These are phyloP conservation scores for Callionymus lyra DNA, from an alignment of 2,113 vertebrate species.

Conservation along the genomic window DNA sequence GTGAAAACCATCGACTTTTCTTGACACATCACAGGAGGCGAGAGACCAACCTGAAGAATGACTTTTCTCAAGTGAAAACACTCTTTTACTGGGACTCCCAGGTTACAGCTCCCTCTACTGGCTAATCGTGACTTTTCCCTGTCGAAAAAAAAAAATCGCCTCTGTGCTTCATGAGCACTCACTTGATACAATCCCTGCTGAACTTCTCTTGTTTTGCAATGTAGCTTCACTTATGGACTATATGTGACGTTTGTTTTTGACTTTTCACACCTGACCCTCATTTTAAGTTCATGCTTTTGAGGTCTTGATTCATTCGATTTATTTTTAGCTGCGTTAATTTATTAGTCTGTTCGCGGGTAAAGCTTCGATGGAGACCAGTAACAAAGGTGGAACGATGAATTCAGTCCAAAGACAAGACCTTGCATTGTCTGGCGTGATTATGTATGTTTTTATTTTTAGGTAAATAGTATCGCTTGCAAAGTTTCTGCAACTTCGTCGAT, in stretches of 20 bases:
- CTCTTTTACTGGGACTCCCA: slow-evolving; percentile 25
- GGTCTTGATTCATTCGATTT: slow-evolving; percentile 6
- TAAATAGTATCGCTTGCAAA: slow-evolving; percentile 31
- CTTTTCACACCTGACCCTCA: not conserved
- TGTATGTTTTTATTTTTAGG: slow-evolving; percentile 38
- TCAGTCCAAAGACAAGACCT: slow-evolving; percentile 29
- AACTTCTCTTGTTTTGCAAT: slow-evolving; percentile 33
- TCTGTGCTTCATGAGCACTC: slow-evolving; percentile 10
- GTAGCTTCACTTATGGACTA: slow-evolving; percentile 41
- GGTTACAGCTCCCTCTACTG: slow-evolving; percentile 22
- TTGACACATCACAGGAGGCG: slow-evolving; percentile 6
- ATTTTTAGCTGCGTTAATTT: slow-evolving; percentile 46
- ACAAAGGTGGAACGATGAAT: slow-evolving; percentile 13
- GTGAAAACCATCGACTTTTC: slow-evolving; percentile 44
- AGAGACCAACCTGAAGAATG: slow-evolving; percentile 24
- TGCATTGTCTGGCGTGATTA: slow-evolving; percentile 43
- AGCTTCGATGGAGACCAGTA: slow-evolving; percentile 42
- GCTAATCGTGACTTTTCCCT: slow-evolving; percentile 38
- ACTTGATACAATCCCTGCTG: slow-evolving; percentile 22
- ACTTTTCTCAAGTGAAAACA: slow-evolving; percentile 23
- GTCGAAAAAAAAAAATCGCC: slow-evolving; percentile 31
- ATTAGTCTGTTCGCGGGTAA: slow-evolving; percentile 52
- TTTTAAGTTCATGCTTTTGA: too few species aligned
- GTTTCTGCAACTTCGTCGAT: slow-evolving; percentile 38
- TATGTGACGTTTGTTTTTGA: slow-evolving; percentile 25